Evolutionary conservation across 2,797 vertebrate species (phyloP), one percentile per base, ranked within the genome.

Genomic region (Melopsittacus undulatus): DNA sequence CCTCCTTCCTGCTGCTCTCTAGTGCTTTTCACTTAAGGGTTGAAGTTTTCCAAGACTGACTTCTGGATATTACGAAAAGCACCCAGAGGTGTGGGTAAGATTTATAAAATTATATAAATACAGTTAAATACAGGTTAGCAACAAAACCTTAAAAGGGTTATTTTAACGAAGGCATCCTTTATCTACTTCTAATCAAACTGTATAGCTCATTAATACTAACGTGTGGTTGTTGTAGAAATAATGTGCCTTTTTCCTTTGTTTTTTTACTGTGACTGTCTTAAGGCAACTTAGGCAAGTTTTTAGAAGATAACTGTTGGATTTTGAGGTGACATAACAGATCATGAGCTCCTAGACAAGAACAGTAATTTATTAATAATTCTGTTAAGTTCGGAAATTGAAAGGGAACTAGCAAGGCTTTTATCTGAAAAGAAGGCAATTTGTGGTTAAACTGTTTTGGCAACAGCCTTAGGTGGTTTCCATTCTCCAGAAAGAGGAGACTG

Each of bases 371-470:
- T 95, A 93, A 83, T 69, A 63, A 84, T 87, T 92, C 80, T 92
- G 96, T 93, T 93, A 92, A 80, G 88, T 96, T 95, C 10, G 77
- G 83, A 88, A 34, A 82, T 77, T 90, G 34, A 92, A 95, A 96
- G 48, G 91, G 94, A 97, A 96, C 95, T 62, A 94, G 32, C 69
- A 83, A 72, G 54, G 36, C 56, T 96, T 97, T 97, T 98, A 97
- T 97, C 97, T 97, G 97, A 95, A 97, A 98, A 98, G 97, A 98
- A 99, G 99, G 99, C 99, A 99, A 98, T 98, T 94, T 98, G 99
- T 98, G 99, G 99, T 99, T 97, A 98, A 98, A 98, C 98, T 96
- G 98, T 98, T 99, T 98, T 97, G 98, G 95, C 88, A 96, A 43
- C 94, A 94, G 94, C 94, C 94, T 97, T 98, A 97, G 96, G 97